Evolutionary conservation across 2,797 vertebrate species (phyloP).

Genomic region (Schizothorax lantsangensis): DNA sequence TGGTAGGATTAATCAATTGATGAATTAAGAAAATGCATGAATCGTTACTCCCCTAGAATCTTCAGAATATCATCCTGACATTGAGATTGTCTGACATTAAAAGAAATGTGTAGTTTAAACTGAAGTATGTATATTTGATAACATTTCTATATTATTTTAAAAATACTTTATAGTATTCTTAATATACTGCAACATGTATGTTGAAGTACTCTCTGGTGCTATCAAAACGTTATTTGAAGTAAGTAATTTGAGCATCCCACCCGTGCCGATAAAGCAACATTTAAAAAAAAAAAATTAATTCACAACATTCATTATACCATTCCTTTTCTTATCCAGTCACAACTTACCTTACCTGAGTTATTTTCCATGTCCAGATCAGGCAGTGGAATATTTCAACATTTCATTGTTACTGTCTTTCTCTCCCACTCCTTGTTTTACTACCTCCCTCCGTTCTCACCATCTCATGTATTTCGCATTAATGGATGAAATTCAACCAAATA

Average conservation of each 20-base stretch:
- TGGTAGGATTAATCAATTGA: neutral
- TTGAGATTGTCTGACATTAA: neutral
- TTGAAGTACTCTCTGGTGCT: neutral
- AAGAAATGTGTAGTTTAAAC: neutral
- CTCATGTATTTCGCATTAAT: conserved; percentile 75
- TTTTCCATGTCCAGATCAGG: conserved; percentile 3
- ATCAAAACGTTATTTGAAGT: neutral
- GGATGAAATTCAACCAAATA: conserved; percentile 76
- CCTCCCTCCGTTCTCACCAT: conserved; percentile 15
- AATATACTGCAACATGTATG: neutral
- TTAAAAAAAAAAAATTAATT: neutral
- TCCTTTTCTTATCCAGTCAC: neutral
- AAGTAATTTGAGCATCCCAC: neutral
- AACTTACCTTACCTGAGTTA: neutral
- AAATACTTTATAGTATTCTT: neutral
- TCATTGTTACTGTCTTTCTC: neutral
- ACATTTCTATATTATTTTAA: too few relatives aligned
- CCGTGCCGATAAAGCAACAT: too few relatives aligned
- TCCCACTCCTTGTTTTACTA: neutral
- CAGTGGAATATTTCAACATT: neutral
- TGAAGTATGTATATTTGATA: neutral
- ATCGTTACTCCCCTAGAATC: neutral
- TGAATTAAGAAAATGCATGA: neutral
- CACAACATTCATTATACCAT: neutral
- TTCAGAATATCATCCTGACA: neutral